Evolutionary conservation across 1,140 invertebrate genomes (phyloP), one percentile per base, ranked within the genome.

Genomic region (Patella vulgata): DNA sequence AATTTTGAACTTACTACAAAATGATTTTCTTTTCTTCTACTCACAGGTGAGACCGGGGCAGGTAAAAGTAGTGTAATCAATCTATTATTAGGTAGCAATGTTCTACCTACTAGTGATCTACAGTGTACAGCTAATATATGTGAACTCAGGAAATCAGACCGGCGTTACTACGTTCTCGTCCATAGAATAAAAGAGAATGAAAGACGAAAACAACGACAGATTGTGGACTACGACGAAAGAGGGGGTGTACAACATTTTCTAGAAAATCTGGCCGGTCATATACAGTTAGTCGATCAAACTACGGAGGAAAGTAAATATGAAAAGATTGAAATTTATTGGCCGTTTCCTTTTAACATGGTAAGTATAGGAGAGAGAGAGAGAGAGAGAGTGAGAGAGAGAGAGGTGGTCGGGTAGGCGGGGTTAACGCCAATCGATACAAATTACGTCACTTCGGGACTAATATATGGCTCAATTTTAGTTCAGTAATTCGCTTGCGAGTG

Each of bases 11-110:
- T n/a, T n/a, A n/a, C n/a, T n/a, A n/a, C n/a, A n/a, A n/a, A n/a
- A n/a, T n/a, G n/a, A n/a, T n/a, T n/a, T n/a, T n/a, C n/a, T n/a
- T n/a, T n/a, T n/a, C n/a, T n/a, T n/a, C n/a, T n/a, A n/a, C n/a
- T 19, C 58, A 3, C 46, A 78, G 76, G 76, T 27, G 76, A 78
- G 25, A 71, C 71, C 31, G 71, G 71, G 6, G 55, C 73, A 0
- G 76, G 76, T 3, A 78, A 78, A 61, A 71, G 67, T 46, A 71
- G 58, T 46, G 51, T 80, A 2, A 60, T 80, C 43, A 80, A 80
- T 55, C 63, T 77, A 1, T 30, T 80, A 6, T 59, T 75, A 3
- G 73, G 71, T 23, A 48, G 51, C 11, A 59, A 65, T 6, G 56
- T 80, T 5, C 54, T 80, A 40, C 78, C 78, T 5, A 67, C 69